Evolutionary conservation across 2,888 invertebrate genomes (phyloP), one percentile per base, ranked within the genome.

Genomic region (Drosophila diplacantha): DNA sequence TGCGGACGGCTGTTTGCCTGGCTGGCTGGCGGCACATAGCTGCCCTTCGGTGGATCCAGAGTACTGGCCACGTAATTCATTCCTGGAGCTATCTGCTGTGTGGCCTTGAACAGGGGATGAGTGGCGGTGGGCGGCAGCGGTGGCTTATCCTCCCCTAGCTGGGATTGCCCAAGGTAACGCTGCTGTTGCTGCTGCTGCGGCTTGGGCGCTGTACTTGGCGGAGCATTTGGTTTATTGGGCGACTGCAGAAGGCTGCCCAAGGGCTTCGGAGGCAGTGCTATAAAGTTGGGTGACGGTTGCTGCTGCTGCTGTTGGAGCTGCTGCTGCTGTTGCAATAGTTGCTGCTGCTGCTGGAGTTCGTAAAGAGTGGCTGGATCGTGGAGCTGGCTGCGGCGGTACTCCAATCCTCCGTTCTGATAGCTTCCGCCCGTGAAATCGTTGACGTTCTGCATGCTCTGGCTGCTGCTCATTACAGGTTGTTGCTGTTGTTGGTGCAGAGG

Each of bases 11-110:
- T 66, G 37, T 32, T 57, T 1, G 62, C 49, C 12, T 72, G 78
- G 41, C 29, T 62, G 49, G 81, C 84, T 11, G 92, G 90, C 12
- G 92, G 90, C 88, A 93, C 92, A 85, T 93, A 93, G 29, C 92
- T 92, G 81, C 93, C 93, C 77, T 93, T 92, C 0, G 93, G 93
- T 14, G 93, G 93, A 86, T 94, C 94, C 75, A 92, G 89, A 49
- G 92, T 91, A 83, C 94, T 93, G 53, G 95, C 93, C 65, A 93
- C 91, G 87, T 93, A 93, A 65, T 87, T 88, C 72, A 88, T 82
- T 24, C 83, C 85, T 2, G 85, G 84, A 37, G 76, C 70, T 35
- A 81, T 61, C 62, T 86, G 87, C 37, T 80, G 81, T 3, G 81
- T 76, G 5, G 80, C 81, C 73, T 88, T 89, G 60, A 91, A 93